Conservation (phyloP, 2,797 vertebrate species). For the Spheniscus humboldti region DNA sequence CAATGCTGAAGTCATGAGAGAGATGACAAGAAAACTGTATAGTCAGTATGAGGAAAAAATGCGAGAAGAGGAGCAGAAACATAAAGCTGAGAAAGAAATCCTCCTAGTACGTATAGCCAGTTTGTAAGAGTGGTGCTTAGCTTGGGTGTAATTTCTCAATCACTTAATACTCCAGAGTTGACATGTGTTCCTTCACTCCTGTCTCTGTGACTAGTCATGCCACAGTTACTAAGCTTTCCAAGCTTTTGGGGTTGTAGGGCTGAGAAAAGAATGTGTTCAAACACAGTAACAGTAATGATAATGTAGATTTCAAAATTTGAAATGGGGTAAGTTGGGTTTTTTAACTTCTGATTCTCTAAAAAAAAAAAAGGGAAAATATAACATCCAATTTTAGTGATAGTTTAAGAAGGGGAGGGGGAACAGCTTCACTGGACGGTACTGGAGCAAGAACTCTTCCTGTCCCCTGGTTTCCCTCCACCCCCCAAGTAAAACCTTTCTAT, state of each 20-base stretch:
- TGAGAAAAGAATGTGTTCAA: background rate
- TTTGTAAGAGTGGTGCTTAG: background rate
- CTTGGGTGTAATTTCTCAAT: background rate
- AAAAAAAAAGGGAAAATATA: background rate
- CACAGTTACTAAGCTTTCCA: background rate
- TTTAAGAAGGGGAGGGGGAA: background rate
- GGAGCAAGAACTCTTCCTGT: background rate
- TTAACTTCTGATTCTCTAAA: background rate
- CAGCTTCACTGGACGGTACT: background rate
- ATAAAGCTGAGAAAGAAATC: slow-evolving; percentile 86
- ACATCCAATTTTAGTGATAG: background rate
- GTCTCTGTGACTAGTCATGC: background rate
- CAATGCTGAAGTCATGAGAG: slow-evolving; percentile 82
- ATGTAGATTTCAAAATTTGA: background rate
- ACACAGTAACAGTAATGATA: background rate
- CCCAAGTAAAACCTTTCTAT: background rate
- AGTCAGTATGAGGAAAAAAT: slow-evolving; percentile 86
- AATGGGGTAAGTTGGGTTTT: background rate
- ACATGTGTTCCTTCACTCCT: background rate
- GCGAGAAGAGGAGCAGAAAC: slow-evolving; percentile 80
- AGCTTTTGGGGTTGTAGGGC: background rate
- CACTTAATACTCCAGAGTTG: accelerated
- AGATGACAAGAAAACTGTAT: slow-evolving; percentile 86
- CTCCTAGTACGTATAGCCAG: slow-evolving; percentile 80
- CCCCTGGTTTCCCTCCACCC: background rate